Base-by-base conservation (phyloP, 2,113 vertebrate species). In the Gnathonemus longibarbis region DNA sequence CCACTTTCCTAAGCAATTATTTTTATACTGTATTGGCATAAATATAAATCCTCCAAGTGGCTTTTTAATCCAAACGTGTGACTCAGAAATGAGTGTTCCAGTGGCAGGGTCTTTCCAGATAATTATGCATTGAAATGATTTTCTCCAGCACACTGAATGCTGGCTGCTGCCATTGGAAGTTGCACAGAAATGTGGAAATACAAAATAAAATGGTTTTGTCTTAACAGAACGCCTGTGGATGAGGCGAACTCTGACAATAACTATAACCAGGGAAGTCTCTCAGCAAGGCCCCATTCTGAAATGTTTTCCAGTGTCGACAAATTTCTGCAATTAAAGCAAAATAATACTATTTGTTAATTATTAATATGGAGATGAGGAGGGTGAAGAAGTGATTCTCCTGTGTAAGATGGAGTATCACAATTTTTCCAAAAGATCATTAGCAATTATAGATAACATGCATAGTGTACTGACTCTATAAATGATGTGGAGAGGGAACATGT, bases 291-390 rank as follows among this genome's bases (percentile, higher is more conserved):
- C 53, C 50, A 24, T 48, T 90, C 48, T 48, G 50, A 89, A 84
- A 86, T 80, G 70, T 56, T 74, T 88, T 53, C 50, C 52, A 88
- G 74, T 88, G 85, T 88, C 84, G 90, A 90, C 87, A 90, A 88
- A 90, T 88, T 10, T 88, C 84, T 88, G 50, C 53, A 84, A 90
- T 90, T 84, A 88, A 80, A 46, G 90, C 86, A 88, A 88, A 90
- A 66, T 74, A 90, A 90, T 35, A 46, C 39, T 35, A 52, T 90
- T 87, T 50, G 19, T 90, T 35, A 88, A 80, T 88, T 88, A 90
- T 90, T 88, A 90, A 90, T 87, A 62, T 42, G 45, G 84, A 90
- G 84, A 86, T n/a, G 62, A 77, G 84, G 56, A 87, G 58, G n/a
- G 42, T 8, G 45, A 90, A 87, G 45, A 74, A 87, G 58, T 74